Conservation (phyloP, 2,888 invertebrate species). For the Lasioglossum vierecki region DNA sequence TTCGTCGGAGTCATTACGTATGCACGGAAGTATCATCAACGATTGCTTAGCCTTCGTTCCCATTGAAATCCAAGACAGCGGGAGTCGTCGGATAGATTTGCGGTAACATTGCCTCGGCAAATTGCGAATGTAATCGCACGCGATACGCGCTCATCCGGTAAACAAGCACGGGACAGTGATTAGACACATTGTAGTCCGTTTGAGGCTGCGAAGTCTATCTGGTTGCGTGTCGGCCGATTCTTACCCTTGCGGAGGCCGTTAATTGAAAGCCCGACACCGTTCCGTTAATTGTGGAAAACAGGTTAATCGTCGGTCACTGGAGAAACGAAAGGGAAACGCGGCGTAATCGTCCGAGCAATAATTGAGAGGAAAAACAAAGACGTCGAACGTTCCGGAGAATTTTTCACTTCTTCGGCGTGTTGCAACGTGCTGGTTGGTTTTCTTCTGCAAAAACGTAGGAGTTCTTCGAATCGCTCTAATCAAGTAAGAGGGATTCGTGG, state of each 20-base stretch:
- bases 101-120: slow-evolving; percentile 58
- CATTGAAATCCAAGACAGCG: slow-evolving; percentile 46
- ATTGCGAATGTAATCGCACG: slow-evolving; percentile 65
- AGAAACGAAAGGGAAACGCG: slow-evolving; percentile 27
- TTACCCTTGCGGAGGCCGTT: slow-evolving; percentile 51
- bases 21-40: not conserved
- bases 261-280: slow-evolving; percentile 62
- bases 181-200: slow-evolving; percentile 42
- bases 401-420: not conserved
- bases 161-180: slow-evolving; percentile 46
- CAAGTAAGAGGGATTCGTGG: not conserved
- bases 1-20: not conserved
- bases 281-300: slow-evolving; percentile 56
- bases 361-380: not conserved
- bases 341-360: slow-evolving; percentile 19
- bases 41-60: not conserved
- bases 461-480: not conserved
- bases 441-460: not conserved
- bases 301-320: slow-evolving; percentile 47
- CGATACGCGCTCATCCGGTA: slow-evolving; percentile 60
- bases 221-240: slow-evolving; percentile 54
- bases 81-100: slow-evolving; percentile 21
- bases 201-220: slow-evolving; percentile 42
- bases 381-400: not conserved
- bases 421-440: not conserved